Percentiles rank a stretch among this genome's conserved stretches.
These are phyloP conservation scores for Papilio aristodemus DNA, from an alignment of 1,140 invertebrate genomes.

Conservation along the genomic window DNA sequence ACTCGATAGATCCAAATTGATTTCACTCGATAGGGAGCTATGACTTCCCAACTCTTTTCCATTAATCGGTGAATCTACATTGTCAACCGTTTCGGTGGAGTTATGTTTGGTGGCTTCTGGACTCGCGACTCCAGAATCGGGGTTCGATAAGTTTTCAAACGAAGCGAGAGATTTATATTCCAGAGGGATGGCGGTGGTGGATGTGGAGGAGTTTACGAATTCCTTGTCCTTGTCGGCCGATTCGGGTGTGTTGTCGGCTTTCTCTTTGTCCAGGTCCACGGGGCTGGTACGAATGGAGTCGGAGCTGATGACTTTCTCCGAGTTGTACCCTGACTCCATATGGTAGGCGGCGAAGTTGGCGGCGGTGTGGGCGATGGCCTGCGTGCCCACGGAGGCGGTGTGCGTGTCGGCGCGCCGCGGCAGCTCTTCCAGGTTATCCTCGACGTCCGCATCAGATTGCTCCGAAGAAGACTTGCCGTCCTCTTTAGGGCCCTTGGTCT, in stretches of 20 bases:
- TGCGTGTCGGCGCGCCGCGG: conserved; percentile 60
- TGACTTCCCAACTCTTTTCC: conserved; percentile 74
- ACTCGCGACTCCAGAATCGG: conserved; percentile 81
- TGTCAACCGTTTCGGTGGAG: conserved; percentile 75
- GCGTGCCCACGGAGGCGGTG: conserved; percentile 49
- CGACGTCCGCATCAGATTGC: conserved; percentile 88
- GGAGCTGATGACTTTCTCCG: conserved; percentile 82
- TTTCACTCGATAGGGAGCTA: conserved; percentile 80
- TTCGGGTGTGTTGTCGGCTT: conserved; percentile 80
- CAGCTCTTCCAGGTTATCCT: conserved; percentile 87
- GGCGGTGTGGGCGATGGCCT: conserved; percentile 64
- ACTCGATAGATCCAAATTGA: conserved; percentile 79
- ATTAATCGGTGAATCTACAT: conserved; percentile 73
- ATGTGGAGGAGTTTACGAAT: conserved; percentile 50
- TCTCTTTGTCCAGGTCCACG: conserved; percentile 76
- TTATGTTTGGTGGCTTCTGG: conserved; percentile 80
- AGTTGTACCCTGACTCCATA: conserved; percentile 86
- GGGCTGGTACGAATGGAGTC: conserved; percentile 80
- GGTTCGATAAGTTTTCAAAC: conserved; percentile 73
- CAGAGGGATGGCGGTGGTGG: conserved; percentile 58
- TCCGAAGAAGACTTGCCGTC: conserved; percentile 82
- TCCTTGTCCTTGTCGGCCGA: conserved; percentile 79
- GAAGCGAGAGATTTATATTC: conserved; percentile 70
- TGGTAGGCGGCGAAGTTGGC: conserved; percentile 75
- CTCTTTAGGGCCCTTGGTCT: conserved; percentile 59